Evolutionary conservation across 2,797 vertebrate species (phyloP).

Genomic region (Coilia nasus): DNA sequence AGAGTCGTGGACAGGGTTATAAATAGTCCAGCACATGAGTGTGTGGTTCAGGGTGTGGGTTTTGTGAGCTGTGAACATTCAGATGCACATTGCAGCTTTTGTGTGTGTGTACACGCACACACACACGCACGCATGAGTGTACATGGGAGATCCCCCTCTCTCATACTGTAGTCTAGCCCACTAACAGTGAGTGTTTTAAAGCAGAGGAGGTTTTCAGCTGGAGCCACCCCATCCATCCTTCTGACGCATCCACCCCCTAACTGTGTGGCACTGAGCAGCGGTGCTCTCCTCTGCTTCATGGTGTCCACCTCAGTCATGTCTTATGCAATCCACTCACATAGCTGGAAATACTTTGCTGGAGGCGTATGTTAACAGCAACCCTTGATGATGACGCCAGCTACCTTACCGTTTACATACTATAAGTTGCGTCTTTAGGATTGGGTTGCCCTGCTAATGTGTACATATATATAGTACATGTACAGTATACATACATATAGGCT

Average conservation of each 20-base stretch:
- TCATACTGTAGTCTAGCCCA: too few species aligned
- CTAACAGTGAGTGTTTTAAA: background rate
- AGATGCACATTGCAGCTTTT: background rate
- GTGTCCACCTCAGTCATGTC: background rate
- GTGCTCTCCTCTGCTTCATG: background rate
- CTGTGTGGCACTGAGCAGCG: background rate
- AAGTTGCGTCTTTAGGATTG: too few species aligned
- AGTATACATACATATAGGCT: too few species aligned
- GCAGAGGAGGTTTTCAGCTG: background rate
- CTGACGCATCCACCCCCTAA: background rate
- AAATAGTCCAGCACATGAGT: too few species aligned
- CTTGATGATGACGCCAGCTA: background rate
- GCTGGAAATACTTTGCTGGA: background rate
- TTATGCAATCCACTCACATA: constrained; percentile 12
- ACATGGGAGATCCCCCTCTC: too few species aligned
- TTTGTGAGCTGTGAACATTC: constrained; percentile 1
- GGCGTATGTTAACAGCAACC: background rate
- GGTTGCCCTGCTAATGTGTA: too few species aligned
- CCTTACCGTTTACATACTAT: background rate
- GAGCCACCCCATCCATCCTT: background rate
- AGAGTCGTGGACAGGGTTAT: too few species aligned
- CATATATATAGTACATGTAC: too few species aligned
- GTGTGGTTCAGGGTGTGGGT: background rate
- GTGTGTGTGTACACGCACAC: constrained; percentile 25
- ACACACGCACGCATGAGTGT: too few species aligned